Base-by-base conservation (phyloP, 92 coral and sea anemone genomes). In the Heteractis magnifica region DNA sequence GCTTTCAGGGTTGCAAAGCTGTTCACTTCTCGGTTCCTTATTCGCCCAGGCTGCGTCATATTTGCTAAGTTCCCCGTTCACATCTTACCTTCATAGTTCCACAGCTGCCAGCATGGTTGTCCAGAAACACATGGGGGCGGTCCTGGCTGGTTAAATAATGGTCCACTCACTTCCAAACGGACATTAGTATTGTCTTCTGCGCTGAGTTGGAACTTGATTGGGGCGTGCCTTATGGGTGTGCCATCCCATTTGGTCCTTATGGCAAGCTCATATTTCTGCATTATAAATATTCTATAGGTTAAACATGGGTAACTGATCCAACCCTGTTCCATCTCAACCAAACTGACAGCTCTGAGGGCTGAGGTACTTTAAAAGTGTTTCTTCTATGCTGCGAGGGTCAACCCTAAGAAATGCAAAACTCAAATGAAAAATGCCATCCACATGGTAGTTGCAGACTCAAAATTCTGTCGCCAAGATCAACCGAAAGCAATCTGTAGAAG, bases 61-160 rank as follows among this genome's bases (percentile, higher is more conserved):
- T 8, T 53, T 53, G 58, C 75, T 71, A 71, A 71, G 49, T 18
- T 18, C 34, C 13, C 62, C 23, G 12, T 58, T 18, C 7, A 20
- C 3, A 3, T 21, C 51, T 41, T 51, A 97, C 99, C 99, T 86
- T 97, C 99, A 78, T 92, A 97, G 72, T 97, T 82, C 99, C 99
- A 97, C 71, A 97, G 88, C 34, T 87, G 77, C 77, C 92, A 83
- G 75, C 99, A 97, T n/a, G 99, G 92, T 10, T 87, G 55, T 23
- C 98, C 98, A 10, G 90, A 87, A 8, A 88, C 81, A 71, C 94
- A 91, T 5, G 94, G 89, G 26, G 99, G 99, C 14, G 93, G 86
- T 49, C 81, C 91, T 64, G 99, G 98, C 72, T 97, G 95, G 72
- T 94, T 86, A 77, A 97, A 97, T 52, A 94, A 84, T 20, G 99